phyloP scores from a whole-genome alignment of 2,113 vertebrate genomes.

The Fulica atra region DNA sequence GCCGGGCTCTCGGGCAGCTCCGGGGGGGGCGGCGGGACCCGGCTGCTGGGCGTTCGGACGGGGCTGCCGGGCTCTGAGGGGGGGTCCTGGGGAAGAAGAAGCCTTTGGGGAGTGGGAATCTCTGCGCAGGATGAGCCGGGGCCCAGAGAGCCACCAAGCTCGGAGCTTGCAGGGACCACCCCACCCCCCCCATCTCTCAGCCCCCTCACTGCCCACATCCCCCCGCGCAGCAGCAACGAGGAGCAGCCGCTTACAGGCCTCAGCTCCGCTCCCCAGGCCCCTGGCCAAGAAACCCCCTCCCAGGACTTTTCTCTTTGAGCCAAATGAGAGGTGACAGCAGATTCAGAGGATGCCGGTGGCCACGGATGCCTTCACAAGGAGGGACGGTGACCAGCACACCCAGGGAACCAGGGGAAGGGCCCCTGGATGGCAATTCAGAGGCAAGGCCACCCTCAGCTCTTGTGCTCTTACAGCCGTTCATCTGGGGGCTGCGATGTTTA shows the following conservation, averaged over 20 bases:
- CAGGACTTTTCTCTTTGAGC: neutral
- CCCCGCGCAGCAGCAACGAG: accelerated
- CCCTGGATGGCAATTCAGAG: neutral
- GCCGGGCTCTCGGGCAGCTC: conserved; percentile 80
- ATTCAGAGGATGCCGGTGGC: neutral
- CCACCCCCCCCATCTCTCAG: accelerated
- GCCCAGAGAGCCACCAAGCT: accelerated
- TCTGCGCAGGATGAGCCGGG: neutral
- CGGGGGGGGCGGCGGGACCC: conserved; percentile 58
- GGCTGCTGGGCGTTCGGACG: conserved; percentile 66
- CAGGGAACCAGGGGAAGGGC: neutral
- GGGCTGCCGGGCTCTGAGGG: conserved; percentile 83
- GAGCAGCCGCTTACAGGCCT: neutral
- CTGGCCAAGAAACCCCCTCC: neutral
- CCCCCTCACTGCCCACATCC: neutral
- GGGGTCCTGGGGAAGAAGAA: conserved; percentile 75
- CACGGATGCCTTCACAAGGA: neutral
- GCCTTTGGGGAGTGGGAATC: neutral
- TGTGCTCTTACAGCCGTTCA: neutral
- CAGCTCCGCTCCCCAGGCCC: neutral
- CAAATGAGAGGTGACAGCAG: neutral
- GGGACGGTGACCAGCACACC: neutral
- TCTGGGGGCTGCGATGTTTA: neutral
- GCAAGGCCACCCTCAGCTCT: neutral
- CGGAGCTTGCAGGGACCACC: accelerated